A percentile compares a stretch with the other conserved stretches of the same genome.
These are phyloP conservation scores for Aptenodytes patagonicus DNA, from an alignment of 2,113 vertebrate genomes.

Conservation along the genomic window DNA sequence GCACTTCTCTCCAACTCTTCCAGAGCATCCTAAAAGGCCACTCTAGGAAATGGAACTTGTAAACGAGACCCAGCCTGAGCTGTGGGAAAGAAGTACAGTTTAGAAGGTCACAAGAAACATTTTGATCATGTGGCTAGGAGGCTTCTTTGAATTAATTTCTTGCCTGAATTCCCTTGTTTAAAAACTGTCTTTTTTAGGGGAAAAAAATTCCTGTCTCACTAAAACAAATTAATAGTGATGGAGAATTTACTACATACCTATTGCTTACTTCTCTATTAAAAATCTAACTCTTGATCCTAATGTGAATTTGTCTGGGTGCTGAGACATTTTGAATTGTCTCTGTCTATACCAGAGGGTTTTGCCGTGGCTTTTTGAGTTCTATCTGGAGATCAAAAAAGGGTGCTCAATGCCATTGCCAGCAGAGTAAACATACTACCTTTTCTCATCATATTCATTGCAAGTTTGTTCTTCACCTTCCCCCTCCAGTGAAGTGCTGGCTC, in stretches of 20 bases:
- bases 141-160: neutral
- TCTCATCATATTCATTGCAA: conserved; percentile 49
- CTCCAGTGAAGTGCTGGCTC: conserved; percentile 24
- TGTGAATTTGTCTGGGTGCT: neutral
- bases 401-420: neutral
- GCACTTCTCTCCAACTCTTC: neutral
- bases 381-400: conserved; percentile 8
- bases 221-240: neutral
- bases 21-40: neutral
- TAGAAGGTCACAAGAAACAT: neutral
- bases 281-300: neutral
- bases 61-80: neutral
- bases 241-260: neutral
- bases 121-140: neutral
- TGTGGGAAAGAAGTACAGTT: neutral
- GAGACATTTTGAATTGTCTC: neutral
- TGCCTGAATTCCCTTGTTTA: neutral
- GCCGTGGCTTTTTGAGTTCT: neutral
- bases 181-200: neutral
- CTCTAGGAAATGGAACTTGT: neutral
- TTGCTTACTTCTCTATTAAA: neutral
- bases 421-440: conserved; percentile 12
- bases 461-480: conserved; percentile 29
- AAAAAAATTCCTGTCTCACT: neutral
- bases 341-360: neutral